Evolutionary conservation across 2,888 invertebrate species (phyloP).

Genomic region (Thyatira batis): DNA sequence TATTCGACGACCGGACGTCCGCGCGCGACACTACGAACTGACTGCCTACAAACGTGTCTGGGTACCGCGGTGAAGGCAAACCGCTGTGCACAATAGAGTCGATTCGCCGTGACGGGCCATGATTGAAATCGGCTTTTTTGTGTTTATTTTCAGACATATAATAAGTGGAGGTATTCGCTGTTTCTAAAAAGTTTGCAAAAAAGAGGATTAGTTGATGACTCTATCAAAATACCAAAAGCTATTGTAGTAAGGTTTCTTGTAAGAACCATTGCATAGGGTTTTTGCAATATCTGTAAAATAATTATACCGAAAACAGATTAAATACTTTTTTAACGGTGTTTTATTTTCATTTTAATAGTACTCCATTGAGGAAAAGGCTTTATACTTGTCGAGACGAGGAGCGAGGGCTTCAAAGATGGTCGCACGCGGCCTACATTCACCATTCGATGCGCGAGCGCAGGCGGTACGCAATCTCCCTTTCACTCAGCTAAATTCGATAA

Average conservation of each 20-base stretch:
- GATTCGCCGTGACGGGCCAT: slow-evolving; percentile 35
- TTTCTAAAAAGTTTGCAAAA: background rate
- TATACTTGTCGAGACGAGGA: slow-evolving; percentile 66
- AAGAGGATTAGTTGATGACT: background rate
- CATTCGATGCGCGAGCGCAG: slow-evolving; percentile 69
- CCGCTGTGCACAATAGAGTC: slow-evolving; percentile 51
- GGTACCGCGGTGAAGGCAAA: slow-evolving; percentile 65
- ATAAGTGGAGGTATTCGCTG: background rate
- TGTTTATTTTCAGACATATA: background rate
- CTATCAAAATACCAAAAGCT: background rate
- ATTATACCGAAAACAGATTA: background rate
- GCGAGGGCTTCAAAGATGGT: slow-evolving; percentile 77
- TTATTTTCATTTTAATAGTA: slow-evolving; percentile 5
- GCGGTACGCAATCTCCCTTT: slow-evolving; percentile 57
- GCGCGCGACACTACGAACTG: slow-evolving; percentile 65
- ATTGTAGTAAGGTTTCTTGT: no score
- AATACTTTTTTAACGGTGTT: slow-evolving; percentile 4
- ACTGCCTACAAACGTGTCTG: slow-evolving; percentile 69
- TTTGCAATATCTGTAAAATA: no score
- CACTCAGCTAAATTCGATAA: slow-evolving; percentile 31
- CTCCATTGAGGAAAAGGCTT: slow-evolving; percentile 57
- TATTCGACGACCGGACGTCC: slow-evolving; percentile 63
- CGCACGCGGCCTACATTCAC: slow-evolving; percentile 79
- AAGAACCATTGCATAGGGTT: no score
- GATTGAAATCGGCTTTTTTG: slow-evolving; percentile 11